Conservation (phyloP, 1,140 invertebrate species). For the Neotoxoptera formosana region DNA sequence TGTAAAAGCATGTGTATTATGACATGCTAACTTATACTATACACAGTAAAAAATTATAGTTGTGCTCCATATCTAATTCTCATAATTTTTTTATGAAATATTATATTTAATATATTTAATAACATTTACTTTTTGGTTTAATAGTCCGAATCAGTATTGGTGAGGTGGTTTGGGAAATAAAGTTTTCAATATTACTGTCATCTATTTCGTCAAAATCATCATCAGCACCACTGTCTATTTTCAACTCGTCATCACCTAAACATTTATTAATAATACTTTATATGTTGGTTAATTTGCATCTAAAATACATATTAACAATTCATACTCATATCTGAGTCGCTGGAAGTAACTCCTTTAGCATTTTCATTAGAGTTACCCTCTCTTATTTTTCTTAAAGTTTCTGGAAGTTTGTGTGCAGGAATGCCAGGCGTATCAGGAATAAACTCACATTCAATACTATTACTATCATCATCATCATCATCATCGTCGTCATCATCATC, state of each 20-base stretch:
- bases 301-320: not conserved
- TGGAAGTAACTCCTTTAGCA: not conserved
- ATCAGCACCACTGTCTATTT: conserved; percentile 43
- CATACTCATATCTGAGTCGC: conserved; percentile 48
- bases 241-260: conserved; percentile 40
- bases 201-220: conserved; percentile 32
- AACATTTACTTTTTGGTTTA: not conserved
- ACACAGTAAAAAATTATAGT: not conserved
- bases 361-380: not conserved
- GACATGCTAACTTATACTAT: no score
- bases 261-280: not conserved
- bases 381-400: not conserved
- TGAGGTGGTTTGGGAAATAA: no score
- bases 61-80: not conserved
- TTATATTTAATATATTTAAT: not conserved
- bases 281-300: not conserved
- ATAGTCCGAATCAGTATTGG: no score
- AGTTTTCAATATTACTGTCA: not conserved
- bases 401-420: not conserved
- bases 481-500: not conserved
- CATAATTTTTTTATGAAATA: not conserved
- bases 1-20: no score
- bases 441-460: conserved; percentile 6
- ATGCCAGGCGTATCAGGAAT: not conserved
- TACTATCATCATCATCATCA: conserved; percentile 5